Conservation (phyloP, 2,113 vertebrate species). For the Neoarius graeffei region DNA sequence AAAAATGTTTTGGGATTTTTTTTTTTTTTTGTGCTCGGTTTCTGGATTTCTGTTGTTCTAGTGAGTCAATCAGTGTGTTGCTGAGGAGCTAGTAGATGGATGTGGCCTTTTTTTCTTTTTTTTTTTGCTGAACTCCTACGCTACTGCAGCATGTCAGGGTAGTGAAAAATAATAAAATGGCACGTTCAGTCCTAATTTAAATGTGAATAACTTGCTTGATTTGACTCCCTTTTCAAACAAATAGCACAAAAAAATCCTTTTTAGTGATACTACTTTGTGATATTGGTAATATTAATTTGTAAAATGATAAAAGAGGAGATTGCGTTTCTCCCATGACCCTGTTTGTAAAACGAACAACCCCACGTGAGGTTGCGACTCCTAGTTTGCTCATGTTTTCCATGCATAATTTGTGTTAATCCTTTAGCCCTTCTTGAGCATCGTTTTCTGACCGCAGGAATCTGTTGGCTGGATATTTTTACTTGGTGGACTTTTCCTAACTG, state of each 20-base stretch:
- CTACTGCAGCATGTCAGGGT: background rate
- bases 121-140: background rate
- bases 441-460: background rate
- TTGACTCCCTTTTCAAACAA: background rate
- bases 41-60: background rate
- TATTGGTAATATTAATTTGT: background rate
- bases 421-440: background rate
- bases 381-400: conserved; percentile 8
- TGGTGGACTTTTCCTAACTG: background rate
- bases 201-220: background rate
- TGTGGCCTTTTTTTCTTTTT: background rate
- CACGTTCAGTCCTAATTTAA: background rate
- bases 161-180: background rate
- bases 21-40: background rate
- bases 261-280: too few relatives aligned
- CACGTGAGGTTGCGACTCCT: background rate
- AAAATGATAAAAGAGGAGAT: background rate
- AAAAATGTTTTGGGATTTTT: background rate
- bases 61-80: background rate
- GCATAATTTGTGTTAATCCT: background rate
- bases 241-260: background rate
- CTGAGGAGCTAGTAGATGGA: background rate
- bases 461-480: background rate
- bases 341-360: background rate
- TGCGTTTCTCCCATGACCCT: background rate